phyloP scores from a whole-genome alignment of 2,888 invertebrate species.

The Apodemia duryi region DNA sequence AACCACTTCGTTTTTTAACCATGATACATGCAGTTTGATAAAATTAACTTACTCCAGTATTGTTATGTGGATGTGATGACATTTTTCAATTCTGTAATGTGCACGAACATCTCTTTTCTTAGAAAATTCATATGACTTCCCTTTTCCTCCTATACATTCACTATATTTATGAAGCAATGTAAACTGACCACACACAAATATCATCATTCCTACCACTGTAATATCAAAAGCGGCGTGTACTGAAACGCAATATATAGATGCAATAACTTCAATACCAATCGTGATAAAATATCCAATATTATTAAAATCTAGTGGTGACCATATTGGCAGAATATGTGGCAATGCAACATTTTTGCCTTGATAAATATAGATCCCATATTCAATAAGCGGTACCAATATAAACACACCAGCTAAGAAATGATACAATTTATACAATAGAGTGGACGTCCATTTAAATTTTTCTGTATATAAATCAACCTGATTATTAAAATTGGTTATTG shows the following conservation, averaged over 20 bases:
- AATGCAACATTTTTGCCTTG: constrained; percentile 32
- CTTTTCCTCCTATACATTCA: constrained; percentile 48
- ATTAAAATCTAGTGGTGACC: constrained; percentile 46
- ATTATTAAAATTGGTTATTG: constrained; percentile 27
- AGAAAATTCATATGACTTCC: constrained; percentile 35
- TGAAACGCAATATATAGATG: constrained; percentile 47
- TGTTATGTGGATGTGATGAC: constrained; percentile 44
- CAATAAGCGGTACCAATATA: constrained; percentile 52
- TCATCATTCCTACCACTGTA: constrained; percentile 51
- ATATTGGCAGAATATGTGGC: constrained; percentile 56
- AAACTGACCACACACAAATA: constrained; percentile 59
- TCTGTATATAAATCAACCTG: constrained; percentile 42
- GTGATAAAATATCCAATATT: constrained; percentile 42
- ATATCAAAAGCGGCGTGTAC: constrained; percentile 56
- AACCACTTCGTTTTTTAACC: too few relatives aligned
- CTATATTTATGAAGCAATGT: constrained; percentile 43
- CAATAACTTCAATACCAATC: constrained; percentile 43
- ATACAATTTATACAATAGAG: constrained; percentile 45
- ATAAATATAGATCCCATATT: constrained; percentile 37
- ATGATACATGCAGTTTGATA: too few relatives aligned
- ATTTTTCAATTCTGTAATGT: constrained; percentile 46
- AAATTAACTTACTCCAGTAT: constrained; percentile 46
- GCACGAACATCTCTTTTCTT: constrained; percentile 47
- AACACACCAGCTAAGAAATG: constrained; percentile 44
- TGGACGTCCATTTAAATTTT: constrained; percentile 39